These are phyloP conservation scores for Temnothorax nylanderi DNA, from an alignment of 1,140 invertebrate genomes.

Conservation along the genomic window DNA sequence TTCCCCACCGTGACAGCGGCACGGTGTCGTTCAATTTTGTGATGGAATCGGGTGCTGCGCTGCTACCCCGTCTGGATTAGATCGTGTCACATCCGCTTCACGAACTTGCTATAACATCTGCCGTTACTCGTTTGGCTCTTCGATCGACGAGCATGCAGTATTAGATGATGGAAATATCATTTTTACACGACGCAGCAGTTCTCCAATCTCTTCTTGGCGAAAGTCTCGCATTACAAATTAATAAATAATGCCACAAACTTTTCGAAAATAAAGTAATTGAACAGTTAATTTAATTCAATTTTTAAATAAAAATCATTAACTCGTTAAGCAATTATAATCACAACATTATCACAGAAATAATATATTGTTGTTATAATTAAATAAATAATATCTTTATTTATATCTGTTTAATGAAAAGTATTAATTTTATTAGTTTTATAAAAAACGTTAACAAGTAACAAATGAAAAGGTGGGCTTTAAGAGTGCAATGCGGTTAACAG, in stretches of 20 bases:
- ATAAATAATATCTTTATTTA: too few relatives aligned
- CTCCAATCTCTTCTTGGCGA: background rate
- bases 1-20: slow-evolving; percentile 55
- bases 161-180: slow-evolving; percentile 48
- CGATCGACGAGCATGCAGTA: slow-evolving; percentile 36
- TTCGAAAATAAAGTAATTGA: background rate
- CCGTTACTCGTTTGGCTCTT: slow-evolving; percentile 44
- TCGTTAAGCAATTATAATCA: background rate
- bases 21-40: slow-evolving; percentile 46
- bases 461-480: too few relatives aligned
- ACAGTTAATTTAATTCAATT: background rate
- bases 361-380: background rate
- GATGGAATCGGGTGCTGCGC: slow-evolving; percentile 37
- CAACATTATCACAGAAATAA: background rate
- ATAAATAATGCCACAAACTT: background rate
- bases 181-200: slow-evolving; percentile 18
- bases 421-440: too few relatives aligned
- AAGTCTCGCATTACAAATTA: background rate
- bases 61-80: slow-evolving; percentile 45
- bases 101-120: slow-evolving; percentile 59
- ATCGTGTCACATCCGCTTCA: slow-evolving; percentile 54
- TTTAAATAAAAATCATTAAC: background rate
- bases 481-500: too few relatives aligned
- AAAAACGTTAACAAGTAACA: too few relatives aligned
- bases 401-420: too few relatives aligned